phyloP scores from a whole-genome alignment of 2,888 invertebrate species.

The Fragum fragum region DNA sequence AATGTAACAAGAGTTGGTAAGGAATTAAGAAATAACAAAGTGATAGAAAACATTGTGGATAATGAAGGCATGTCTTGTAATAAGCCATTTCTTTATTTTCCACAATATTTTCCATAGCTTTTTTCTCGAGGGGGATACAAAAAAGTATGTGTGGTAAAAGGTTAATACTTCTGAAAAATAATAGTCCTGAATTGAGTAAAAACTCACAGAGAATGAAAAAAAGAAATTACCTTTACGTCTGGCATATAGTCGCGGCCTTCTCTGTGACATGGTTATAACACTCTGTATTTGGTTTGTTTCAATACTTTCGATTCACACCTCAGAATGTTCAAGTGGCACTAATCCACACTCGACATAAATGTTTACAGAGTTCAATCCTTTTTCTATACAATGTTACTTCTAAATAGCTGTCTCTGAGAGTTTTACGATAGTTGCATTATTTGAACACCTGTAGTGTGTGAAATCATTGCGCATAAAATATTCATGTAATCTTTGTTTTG shows the following conservation, averaged over 20 bases:
- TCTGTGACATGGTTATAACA: constrained; percentile 8
- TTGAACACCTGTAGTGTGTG: neutral
- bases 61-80: too few species aligned
- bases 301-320: constrained; percentile 2
- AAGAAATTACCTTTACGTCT: constrained; percentile 14
- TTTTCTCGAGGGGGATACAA: too few species aligned
- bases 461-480: neutral
- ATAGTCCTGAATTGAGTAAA: too few species aligned
- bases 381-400: constrained; percentile 4
- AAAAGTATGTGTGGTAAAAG: too few species aligned
- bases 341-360: constrained; percentile 26
- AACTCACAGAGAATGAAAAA: too few species aligned
- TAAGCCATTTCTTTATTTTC: too few species aligned
- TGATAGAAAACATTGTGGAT: too few species aligned
- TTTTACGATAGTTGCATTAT: neutral
- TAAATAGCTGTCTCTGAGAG: constrained; percentile 1
- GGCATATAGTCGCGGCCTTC: neutral
- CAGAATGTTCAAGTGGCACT: neutral
- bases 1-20: too few species aligned
- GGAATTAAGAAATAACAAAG: too few species aligned
- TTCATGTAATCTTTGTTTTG: constrained; percentile 3
- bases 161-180: too few species aligned
- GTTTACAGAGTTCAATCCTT: constrained; percentile 12
- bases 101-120: too few species aligned
- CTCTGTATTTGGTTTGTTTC: neutral